Percentiles rank a stretch among this genome's conserved stretches.
These are phyloP conservation scores for Lissonota sp. DNA, from an alignment of 2,888 invertebrate genomes.

Conservation along the genomic window DNA sequence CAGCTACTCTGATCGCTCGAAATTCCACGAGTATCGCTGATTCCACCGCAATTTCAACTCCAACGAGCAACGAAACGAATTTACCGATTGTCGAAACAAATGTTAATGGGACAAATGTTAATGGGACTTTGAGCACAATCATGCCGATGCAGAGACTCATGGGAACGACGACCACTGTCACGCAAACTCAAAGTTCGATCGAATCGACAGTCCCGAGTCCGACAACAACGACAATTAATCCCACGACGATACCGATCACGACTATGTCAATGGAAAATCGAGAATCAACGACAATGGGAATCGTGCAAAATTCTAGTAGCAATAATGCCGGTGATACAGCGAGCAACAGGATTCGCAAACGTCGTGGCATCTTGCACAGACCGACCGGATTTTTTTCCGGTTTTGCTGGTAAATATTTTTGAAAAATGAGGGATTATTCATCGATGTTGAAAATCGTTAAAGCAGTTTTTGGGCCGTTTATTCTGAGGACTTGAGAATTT, in stretches of 20 bases:
- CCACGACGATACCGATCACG: conserved; percentile 12
- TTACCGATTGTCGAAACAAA: conserved; percentile 54
- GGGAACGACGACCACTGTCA: conserved; percentile 31
- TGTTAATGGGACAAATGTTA: conserved; percentile 57
- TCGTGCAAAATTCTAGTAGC: conserved; percentile 82
- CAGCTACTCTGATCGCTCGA: too few relatives aligned
- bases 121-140: conserved; percentile 32
- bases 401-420: conserved; percentile 71
- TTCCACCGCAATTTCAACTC: too few relatives aligned
- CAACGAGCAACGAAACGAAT: too few relatives aligned
- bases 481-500: too few relatives aligned
- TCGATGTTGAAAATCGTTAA: too few relatives aligned
- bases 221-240: conserved; percentile 8
- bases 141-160: conserved; percentile 38
- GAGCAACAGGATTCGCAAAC: conserved; percentile 69
- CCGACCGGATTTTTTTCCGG: conserved; percentile 75
- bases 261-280: conserved; percentile 15
- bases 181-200: conserved; percentile 42
- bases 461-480: too few relatives aligned
- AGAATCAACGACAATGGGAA: conserved; percentile 76
- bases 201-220: conserved; percentile 13
- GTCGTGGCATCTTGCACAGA: conserved; percentile 68
- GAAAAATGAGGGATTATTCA: not conserved
- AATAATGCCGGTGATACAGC: conserved; percentile 51
- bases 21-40: too few relatives aligned